Evolutionary conservation across 2,888 invertebrate species (phyloP).

Genomic region (Tetrapedia diversipes): DNA sequence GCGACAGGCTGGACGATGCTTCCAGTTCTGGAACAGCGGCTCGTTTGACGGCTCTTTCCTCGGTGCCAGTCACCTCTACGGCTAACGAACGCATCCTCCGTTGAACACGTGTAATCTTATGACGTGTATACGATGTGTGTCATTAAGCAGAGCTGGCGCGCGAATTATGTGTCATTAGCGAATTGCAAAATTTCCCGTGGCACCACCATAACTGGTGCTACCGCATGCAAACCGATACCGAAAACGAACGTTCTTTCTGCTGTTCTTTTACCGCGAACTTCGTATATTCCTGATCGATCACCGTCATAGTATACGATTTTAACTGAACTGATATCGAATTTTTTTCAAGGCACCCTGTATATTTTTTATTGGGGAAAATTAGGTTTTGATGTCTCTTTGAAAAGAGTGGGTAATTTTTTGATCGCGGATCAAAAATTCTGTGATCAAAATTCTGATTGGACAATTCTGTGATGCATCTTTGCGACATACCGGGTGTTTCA

Average conservation of each 20-base stretch:
- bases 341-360: too few species aligned
- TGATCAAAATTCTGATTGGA: too few species aligned
- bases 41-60: constrained; percentile 69
- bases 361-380: too few species aligned
- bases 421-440: too few species aligned
- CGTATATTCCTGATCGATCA: too few species aligned
- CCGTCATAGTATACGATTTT: too few species aligned
- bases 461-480: too few species aligned
- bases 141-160: constrained; percentile 33
- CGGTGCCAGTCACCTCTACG: constrained; percentile 67
- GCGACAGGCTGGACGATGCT: constrained; percentile 49
- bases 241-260: not conserved
- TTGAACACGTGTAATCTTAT: constrained; percentile 48
- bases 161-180: constrained; percentile 40
- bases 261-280: too few species aligned
- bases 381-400: too few species aligned
- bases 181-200: constrained; percentile 55
- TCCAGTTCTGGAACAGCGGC: constrained; percentile 63
- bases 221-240: not conserved
- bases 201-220: not conserved
- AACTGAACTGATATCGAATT: too few species aligned
- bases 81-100: constrained; percentile 63
- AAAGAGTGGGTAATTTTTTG: too few species aligned
- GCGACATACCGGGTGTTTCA: too few species aligned
- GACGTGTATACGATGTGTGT: constrained; percentile 47